Evolutionary conservation across 1,140 invertebrate species (phyloP), one percentile per base, ranked within the genome.

Genomic region (Lepidurus apus): DNA sequence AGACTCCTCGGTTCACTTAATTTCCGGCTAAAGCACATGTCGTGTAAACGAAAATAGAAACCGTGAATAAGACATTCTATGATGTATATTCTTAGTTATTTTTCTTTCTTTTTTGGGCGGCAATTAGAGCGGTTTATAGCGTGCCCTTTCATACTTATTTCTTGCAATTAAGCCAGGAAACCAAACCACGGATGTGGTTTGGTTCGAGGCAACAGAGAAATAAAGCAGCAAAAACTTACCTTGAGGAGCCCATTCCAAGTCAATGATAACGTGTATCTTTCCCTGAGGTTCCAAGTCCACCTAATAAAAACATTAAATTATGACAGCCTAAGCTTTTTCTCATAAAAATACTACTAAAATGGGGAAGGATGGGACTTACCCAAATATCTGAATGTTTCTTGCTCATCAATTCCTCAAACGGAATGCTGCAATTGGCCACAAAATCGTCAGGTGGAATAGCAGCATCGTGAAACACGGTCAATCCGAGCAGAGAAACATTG

Each of bases 401-500:
- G 84, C 92, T 90, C 82, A 94, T 89, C 74, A 99, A 88, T 85
- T 98, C 95, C 84, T 98, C 96, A 86, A 99, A 97, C 77, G 94
- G 91, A 83, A 99, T 93, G 82, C 90, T 94, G 87, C 95, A 98
- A 86, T 99, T 98, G 80, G 98, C 97, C 79, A 99, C 96, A 89
- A 99, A 99, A 85, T 97, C 95, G 84, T 93, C 92, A 42, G 97
- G 96, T 80, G 96, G 95, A 83, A 99, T 93, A 73, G 97, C 95
- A 81, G 97, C 96, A 90, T 99, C 95, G 86, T 99, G 97, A 88
- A 99, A 99, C 82, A 99, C 95, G 43, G 97, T 99, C 83, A 99
- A 90, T 79, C 95, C 95, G 80, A 99, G 89, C 83, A 91, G 93
- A 82, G 93, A 91, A 75, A 93, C 96, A 87, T 96, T 93, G 82